Evolutionary conservation across 2,888 invertebrate species (phyloP), one percentile per base, ranked within the genome.

Genomic region (Anarsia innoxiella): DNA sequence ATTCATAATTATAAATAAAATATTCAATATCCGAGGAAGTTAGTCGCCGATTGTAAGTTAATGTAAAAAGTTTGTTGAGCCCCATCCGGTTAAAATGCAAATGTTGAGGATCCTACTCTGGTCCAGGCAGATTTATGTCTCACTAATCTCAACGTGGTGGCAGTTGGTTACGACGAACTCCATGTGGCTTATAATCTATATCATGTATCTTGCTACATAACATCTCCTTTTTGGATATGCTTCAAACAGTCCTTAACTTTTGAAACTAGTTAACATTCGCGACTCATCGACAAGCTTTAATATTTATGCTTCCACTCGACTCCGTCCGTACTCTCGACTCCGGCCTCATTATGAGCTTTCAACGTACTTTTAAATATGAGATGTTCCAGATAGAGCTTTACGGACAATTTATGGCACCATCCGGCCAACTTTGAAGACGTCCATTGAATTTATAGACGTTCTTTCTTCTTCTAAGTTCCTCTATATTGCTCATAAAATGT

Each of bases 301-400:
- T 67, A 71, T 69, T 70, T 64, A 66, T 67, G 56, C 50, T 56
- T 50, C 59, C 57, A 66, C 66, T 66, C 53, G 51, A 58, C 53
- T 33, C 52, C 59, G 59, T 45, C 54, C 56, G 48, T 56, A 51
- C 58, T 61, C 51, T 46, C 48, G 61, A 56, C 48, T n/a, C n/a
- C n/a, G n/a, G 59, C 55, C 60, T 74, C 68, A 66, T 76, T 72
- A 68, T 65, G 60, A 67, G 61, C 61, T 67, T 70, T 68, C 66
- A 66, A 52, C 59, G 57, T 55, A 57, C 56, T 68, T 70, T 68
- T 61, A 62, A 65, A 66, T 66, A 66, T 59, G 61, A 64, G 46
- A 56, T 55, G 52, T 54, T 62, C 49, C 53, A 66, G 58, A 46
- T 59, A 53, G 50, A 56, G 42, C 49, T 55, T 41, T 51, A 52